Conservation (phyloP, 2,888 invertebrate genomes). For the Macropis europaea region DNA sequence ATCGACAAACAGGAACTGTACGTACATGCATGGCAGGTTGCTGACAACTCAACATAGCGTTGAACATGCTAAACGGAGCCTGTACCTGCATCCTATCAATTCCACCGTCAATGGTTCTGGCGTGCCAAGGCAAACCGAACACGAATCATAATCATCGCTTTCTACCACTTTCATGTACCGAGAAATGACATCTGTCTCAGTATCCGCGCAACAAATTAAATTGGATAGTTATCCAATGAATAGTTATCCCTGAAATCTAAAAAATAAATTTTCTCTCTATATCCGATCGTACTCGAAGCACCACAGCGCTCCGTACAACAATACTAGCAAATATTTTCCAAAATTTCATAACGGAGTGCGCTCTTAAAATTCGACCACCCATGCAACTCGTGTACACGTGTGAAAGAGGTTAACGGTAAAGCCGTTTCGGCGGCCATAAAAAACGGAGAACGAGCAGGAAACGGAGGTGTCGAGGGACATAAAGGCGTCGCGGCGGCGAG, state of each 20-base stretch:
- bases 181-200: slow-evolving; percentile 84
- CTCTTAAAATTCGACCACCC: no score
- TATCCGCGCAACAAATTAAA: no score
- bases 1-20: slow-evolving; percentile 93
- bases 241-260: no score
- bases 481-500: neutral
- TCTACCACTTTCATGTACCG: slow-evolving; percentile 86
- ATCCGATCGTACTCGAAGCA: no score
- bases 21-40: slow-evolving; percentile 84
- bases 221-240: no score
- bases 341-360: no score
- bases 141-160: slow-evolving; percentile 85
- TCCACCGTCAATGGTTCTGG: slow-evolving; percentile 83
- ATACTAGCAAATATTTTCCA: no score
- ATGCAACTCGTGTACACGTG: no score
- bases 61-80: slow-evolving; percentile 91
- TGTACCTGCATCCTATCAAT: slow-evolving; percentile 88
- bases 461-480: neutral
- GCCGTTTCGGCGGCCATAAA: neutral
- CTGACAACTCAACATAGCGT: slow-evolving; percentile 86
- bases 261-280: no score
- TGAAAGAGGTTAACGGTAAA: neutral
- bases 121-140: slow-evolving; percentile 85
- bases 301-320: no score
- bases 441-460: neutral